Base-by-base conservation (phyloP, 1,140 invertebrate species). In the Drosophila kohkoa region DNA sequence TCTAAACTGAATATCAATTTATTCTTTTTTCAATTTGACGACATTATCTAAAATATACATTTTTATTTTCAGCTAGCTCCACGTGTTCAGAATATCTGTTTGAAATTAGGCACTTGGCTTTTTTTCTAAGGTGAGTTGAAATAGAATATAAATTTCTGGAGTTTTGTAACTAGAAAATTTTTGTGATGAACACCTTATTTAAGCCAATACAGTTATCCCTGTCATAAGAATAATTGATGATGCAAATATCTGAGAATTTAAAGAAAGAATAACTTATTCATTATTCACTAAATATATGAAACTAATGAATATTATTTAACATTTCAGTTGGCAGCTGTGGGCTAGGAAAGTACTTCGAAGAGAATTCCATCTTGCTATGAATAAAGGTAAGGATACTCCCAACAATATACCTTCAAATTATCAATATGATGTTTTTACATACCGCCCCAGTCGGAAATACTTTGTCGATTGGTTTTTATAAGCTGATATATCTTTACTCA, bases 211-310 rank as follows among this genome's bases (percentile, higher is more conserved):
- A 83, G 81, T 83, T 83, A 83, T 83, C 81, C 81, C 81, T 83
- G 74, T 80, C 81, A 83, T 83, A 83, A 83, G 7, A 77, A 70
- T 76, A 83, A 70, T 83, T 82, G 80, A 82, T 82, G 81, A 82
- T 76, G 25, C 20, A 68, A 49, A 55, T 60, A 60, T 35, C 80
- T 82, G 80, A 82, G 13, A 49, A 25, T 7, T 30, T 13, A 43
- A 11, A 43, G 8, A 1, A 49, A 10, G 2, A 43, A 10, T 15
- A 2, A 16, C 63, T 3, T 43, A 16, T 3, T n/a, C 20, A 25
- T n/a, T 7, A 5, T 35, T 3, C 5, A 5, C n/a, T n/a, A 3
- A 45, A 1, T 45, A 32, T 4, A 1, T 16, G 3, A 49, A 15
- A 43, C 38, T 71, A 41, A 63, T 46, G 0, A 2, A 13, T 3